phyloP scores from a whole-genome alignment of 2,113 vertebrate species.

The Eurypyga helias region DNA sequence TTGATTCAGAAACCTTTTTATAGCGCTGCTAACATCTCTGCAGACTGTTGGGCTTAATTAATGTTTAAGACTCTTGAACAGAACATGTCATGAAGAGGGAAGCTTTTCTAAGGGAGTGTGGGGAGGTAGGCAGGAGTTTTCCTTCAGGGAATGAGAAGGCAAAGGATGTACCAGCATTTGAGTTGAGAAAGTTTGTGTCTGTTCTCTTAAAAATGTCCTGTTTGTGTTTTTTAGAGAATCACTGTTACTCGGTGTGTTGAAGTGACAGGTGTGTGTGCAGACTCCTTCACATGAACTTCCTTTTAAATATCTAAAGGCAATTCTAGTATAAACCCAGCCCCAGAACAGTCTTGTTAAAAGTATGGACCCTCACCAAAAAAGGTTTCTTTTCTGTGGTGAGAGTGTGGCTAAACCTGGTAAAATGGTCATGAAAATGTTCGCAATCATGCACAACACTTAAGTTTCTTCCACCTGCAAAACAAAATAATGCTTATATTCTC shows the following conservation, averaged over 20 bases:
- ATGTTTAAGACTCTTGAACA: conserved; percentile 19
- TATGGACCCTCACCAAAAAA: not conserved
- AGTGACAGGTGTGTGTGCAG: not conserved
- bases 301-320: not conserved
- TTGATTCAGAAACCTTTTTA: conserved; percentile 41
- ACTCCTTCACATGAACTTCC: not conserved
- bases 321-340: not conserved
- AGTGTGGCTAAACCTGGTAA: not conserved
- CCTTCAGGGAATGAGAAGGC: not conserved
- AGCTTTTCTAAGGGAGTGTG: not conserved
- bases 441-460: not conserved
- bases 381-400: not conserved
- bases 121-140: not conserved
- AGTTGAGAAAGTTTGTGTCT: not conserved
- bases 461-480: not conserved
- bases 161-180: not conserved
- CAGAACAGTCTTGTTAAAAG: not conserved
- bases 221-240: not conserved
- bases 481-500: not conserved
- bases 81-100: not conserved
- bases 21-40: conserved; percentile 43
- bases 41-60: conserved; percentile 53
- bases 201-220: not conserved
- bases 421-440: not conserved
- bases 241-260: not conserved